Evolutionary conservation across 2,888 invertebrate genomes (phyloP).

Genomic region (Watsonalla binaria): DNA sequence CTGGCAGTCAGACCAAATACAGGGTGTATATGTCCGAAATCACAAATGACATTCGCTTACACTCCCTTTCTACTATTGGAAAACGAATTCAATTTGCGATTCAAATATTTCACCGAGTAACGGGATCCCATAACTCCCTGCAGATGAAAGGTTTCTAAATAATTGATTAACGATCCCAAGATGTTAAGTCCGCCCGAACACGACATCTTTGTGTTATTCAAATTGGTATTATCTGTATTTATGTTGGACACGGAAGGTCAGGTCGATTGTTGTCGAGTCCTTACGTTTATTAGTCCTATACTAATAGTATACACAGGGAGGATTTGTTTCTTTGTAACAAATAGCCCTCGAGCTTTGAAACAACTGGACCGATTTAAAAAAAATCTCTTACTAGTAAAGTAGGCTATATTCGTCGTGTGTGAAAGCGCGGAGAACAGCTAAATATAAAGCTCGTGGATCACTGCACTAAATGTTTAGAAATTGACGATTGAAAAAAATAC

Average conservation of each 20-base stretch:
- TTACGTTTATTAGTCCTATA: not conserved
- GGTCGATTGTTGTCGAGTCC: constrained; percentile 9
- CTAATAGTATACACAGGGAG: no score
- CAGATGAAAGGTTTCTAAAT: constrained; percentile 54
- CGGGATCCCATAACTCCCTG: constrained; percentile 32
- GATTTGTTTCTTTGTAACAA: no score
- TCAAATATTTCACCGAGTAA: constrained; percentile 14
- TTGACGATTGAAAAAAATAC: no score
- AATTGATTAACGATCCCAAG: constrained; percentile 57
- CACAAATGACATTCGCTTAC: not conserved
- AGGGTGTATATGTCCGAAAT: no score
- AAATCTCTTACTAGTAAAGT: no score
- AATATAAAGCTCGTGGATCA: no score
- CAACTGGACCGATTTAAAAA: no score
- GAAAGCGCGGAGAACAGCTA: no score
- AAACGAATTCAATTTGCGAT: constrained; percentile 4
- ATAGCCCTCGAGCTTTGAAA: no score
- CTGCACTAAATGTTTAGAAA: no score
- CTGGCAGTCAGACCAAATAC: no score
- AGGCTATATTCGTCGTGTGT: no score
- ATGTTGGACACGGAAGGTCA: constrained; percentile 40
- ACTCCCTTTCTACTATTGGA: not conserved
- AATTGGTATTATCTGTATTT: constrained; percentile 44
- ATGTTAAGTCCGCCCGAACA: constrained; percentile 35
- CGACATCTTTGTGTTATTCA: constrained; percentile 51